phyloP scores from a whole-genome alignment of 2,888 invertebrate species.

The Plemyria rubiginata region DNA sequence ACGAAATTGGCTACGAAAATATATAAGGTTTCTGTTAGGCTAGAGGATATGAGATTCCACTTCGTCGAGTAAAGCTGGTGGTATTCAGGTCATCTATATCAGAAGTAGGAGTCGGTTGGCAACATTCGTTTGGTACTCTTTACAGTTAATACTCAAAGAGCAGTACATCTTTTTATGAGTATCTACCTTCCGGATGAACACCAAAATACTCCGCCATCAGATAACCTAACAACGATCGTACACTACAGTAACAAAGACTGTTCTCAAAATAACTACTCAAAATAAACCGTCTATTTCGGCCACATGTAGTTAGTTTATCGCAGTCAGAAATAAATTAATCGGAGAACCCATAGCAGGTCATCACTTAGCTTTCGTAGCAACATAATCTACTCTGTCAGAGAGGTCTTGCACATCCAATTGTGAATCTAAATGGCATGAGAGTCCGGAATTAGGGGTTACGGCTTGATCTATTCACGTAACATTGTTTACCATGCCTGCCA shows the following conservation, averaged over 20 bases:
- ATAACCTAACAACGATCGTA: not conserved
- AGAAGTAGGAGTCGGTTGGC: slow-evolving; percentile 35
- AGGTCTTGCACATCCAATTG: slow-evolving; percentile 38
- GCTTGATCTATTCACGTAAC: slow-evolving; percentile 1
- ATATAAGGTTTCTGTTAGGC: slow-evolving; percentile 60
- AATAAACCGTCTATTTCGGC: too few species aligned
- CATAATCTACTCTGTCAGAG: slow-evolving; percentile 26
- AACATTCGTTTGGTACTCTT: slow-evolving; percentile 24
- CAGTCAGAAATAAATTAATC: slow-evolving; percentile 8
- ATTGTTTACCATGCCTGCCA: not conserved
- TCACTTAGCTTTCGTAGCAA: slow-evolving; percentile 11
- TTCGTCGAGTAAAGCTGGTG: slow-evolving; percentile 57
- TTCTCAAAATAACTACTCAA: too few species aligned
- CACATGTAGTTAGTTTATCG: not conserved
- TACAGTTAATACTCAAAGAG: not conserved
- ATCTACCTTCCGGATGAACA: not conserved
- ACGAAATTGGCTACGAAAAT: slow-evolving; percentile 67
- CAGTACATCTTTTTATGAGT: not conserved
- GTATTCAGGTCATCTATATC: slow-evolving; percentile 50
- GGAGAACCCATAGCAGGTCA: slow-evolving; percentile 8
- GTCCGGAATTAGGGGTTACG: not conserved
- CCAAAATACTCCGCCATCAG: not conserved
- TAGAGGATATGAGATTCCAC: slow-evolving; percentile 57
- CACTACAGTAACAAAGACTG: not conserved
- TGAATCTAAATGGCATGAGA: slow-evolving; percentile 29